Conservation (phyloP, 2,888 invertebrate species). For the Globia sparganii region DNA sequence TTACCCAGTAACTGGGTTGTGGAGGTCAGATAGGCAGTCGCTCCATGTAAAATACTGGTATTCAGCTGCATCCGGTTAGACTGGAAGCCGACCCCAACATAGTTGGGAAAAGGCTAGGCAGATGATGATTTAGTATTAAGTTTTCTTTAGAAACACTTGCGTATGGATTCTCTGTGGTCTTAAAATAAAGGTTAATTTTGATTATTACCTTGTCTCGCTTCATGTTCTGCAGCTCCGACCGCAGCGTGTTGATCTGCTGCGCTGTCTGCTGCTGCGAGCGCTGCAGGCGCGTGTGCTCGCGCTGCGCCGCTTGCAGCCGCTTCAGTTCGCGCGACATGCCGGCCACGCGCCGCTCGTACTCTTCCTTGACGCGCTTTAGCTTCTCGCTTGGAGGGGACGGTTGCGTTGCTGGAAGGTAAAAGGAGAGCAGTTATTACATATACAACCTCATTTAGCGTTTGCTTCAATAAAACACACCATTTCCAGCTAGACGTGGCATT, state of each 20-base stretch:
- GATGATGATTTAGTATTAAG: no score
- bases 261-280: conserved; percentile 97
- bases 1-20: no score
- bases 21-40: no score
- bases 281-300: conserved; percentile 96
- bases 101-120: no score
- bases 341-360: conserved; percentile 96
- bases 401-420: conserved; percentile 79
- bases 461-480: not conserved
- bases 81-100: no score
- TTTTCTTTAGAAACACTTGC: no score
- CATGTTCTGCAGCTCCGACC: conserved; percentile 94
- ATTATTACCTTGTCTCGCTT: conserved; percentile 90
- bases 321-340: conserved; percentile 95
- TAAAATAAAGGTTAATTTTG: not conserved
- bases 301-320: conserved; percentile 96
- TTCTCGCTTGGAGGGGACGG: conserved; percentile 92
- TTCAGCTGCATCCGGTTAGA: no score
- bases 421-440: not conserved
- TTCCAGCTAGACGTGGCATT: no score
- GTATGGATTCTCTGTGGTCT: not conserved
- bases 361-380: conserved; percentile 95
- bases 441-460: not conserved
- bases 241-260: conserved; percentile 95
- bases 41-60: no score